Base-by-base conservation (phyloP, 2,113 vertebrate species). In the Leptocoma aspasia region DNA sequence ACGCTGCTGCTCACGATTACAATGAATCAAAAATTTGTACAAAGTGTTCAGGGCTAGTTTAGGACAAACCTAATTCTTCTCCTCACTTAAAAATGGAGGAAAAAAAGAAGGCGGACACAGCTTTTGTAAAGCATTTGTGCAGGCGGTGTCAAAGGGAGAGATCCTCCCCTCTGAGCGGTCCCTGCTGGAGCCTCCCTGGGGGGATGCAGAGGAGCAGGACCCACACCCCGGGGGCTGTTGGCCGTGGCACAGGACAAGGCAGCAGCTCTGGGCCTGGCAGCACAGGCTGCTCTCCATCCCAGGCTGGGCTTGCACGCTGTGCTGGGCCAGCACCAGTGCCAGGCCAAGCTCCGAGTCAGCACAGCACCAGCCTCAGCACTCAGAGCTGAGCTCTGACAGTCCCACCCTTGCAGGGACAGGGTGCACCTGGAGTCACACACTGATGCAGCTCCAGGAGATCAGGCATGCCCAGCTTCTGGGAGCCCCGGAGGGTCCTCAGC, bases 101-200 rank as follows among this genome's bases (percentile, higher is more conserved):
- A 7, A 10, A 13, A 27, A 22, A 12, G 6, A 5, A 35, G 54
- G 19, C 0, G 1, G 11, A 6, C 22, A 6, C 5, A 8, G 61
- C 11, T 47, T 60, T 37, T 44, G 4, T 8, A 3, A 33, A 44
- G 57, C 0, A 18, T 22, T 10, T 26, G 20, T 22, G 39, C 39
- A 18, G 39, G 41, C 1, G 1, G 4, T 4, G 17, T 16, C 24
- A 13, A 9, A 42, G 30, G 30, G 16, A 84, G 14, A 33, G 30
- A 6, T 24, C 8, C n/a, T 37, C 31, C 0, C 0, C 11, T 3
- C 19, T 0, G 10, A 2, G 54, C 60, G 31, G 4, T 5, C 7
- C 3, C 5, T 11, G 2, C 19, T 1, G 30, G 27, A 57, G 28
- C 37, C 19, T 6, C 17, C 41, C 22, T 1, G 1, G n/a, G 12